A percentile compares a stretch with the other conserved stretches of the same genome.
Evolutionary conservation across 2,888 invertebrate genomes (phyloP).

Genomic region (Hanleya hanleyi): DNA sequence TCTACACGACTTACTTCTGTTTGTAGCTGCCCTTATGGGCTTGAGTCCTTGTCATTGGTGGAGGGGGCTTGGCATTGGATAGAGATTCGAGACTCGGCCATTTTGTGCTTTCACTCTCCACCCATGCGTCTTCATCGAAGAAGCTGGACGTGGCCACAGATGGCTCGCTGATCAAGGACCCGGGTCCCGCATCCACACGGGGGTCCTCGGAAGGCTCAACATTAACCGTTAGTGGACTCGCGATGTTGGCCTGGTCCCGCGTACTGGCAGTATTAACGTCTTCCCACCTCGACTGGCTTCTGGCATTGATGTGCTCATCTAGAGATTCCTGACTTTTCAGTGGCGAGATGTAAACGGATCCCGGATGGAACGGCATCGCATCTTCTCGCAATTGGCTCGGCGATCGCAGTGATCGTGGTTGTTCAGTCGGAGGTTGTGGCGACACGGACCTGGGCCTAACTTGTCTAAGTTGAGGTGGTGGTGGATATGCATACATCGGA

Average conservation of each 20-base stretch:
- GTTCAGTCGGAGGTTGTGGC: too few species aligned
- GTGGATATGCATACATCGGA: too few species aligned
- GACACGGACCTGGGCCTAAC: too few species aligned
- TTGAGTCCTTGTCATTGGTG: too few species aligned
- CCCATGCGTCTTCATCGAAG: slow-evolving; percentile 5
- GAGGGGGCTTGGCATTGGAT: not conserved
- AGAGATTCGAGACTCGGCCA: not conserved
- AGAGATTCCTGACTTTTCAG: not conserved
- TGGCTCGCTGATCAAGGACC: not conserved
- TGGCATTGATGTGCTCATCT: not conserved
- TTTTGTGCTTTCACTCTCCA: not conserved
- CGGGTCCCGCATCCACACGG: not conserved
- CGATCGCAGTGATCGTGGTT: not conserved
- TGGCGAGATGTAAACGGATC: not conserved
- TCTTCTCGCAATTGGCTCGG: not conserved
- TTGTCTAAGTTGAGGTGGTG: too few species aligned
- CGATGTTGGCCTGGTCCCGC: not conserved
- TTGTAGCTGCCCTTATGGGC: too few species aligned
- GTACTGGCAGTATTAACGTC: not conserved
- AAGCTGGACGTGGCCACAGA: not conserved
- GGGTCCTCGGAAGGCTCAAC: not conserved
- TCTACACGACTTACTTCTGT: too few species aligned
- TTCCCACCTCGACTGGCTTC: not conserved
- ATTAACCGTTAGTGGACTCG: not conserved
- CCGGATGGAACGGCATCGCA: not conserved